Conservation (phyloP, 2,113 vertebrate genomes). For the Accipiter virgatus region DNA sequence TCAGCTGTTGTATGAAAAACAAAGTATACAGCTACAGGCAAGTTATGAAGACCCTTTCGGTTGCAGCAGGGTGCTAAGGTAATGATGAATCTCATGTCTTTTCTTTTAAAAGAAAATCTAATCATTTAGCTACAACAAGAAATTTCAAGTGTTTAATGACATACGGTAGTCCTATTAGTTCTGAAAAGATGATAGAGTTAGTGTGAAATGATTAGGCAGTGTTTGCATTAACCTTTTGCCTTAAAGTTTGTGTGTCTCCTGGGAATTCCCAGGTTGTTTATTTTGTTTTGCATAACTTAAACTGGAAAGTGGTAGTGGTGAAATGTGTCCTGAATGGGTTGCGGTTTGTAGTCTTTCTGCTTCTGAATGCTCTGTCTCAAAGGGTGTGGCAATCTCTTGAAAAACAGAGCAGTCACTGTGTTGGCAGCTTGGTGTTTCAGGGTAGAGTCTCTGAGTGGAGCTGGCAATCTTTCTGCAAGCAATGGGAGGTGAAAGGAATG, state of each 20-base stretch:
- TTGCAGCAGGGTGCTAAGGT: background rate
- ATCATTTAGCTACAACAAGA: background rate
- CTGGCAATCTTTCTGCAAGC: background rate
- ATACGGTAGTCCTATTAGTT: rapidly evolving
- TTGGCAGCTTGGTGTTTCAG: background rate
- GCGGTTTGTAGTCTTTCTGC: background rate
- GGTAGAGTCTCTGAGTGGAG: background rate
- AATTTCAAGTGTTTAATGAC: background rate
- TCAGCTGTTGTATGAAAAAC: background rate
- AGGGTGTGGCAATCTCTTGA: background rate
- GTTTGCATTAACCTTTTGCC: background rate
- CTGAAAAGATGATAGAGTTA: background rate
- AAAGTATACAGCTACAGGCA: rapidly evolving
- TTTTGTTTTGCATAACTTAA: background rate
- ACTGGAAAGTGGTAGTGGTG: background rate
- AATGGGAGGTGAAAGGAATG: background rate
- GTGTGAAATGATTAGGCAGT: background rate
- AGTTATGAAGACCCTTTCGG: background rate
- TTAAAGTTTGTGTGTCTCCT: background rate
- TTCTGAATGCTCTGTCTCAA: background rate
- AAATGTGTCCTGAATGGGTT: background rate
- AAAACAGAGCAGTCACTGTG: background rate
- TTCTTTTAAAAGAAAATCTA: background rate
- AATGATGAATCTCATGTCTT: background rate
- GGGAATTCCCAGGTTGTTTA: background rate